Base-by-base conservation (phyloP, 2,113 vertebrate genomes). In the Nicator chloris region DNA sequence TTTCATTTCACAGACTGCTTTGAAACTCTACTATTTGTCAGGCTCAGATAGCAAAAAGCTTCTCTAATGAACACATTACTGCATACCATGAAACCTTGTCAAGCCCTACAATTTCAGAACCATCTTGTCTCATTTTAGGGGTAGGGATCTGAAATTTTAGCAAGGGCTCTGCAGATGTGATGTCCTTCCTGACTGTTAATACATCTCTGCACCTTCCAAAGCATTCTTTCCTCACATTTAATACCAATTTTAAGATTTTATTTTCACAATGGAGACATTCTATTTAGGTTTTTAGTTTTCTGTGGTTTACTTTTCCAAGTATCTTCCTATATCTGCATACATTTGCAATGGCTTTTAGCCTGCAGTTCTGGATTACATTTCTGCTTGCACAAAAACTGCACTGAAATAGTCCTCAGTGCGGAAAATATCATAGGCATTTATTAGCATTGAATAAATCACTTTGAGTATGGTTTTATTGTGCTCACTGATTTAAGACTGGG, bases 401-500 rank as follows among this genome's bases (percentile, higher is more conserved):
- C 20, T 72, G 51, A 95, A 91, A 54, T 56, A 92, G 42, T 71
- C 15, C 47, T 84, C 77, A 49, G 3, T 77, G 35, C 24, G 57
- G 33, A 47, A 12, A 73, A 75, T 86, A 84, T 45, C 68, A 28
- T 83, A 84, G 35, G 27, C 87, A 66, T 94, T 96, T 95, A 61
- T 39, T 89, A 92, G 59, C 37, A 73, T 39, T 69, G n/a, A 93
- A 88, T 94, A 90, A 93, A 91, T 93, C 8, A 79, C 71, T 95
- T n/a, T 79, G 33, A 82, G n/a, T 75, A 49, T 64, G 31, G 49
- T 83, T 90, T 94, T 84, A 82, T n/a, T 93, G 26, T 56, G 68
- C 13, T 73, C 45, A 24, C n/a, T 71, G 19, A 87, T 70, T 27
- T 78, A 91, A 86, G 33, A 82, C 44, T n/a, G 35, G 15, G 39